phyloP scores from a whole-genome alignment of 2,797 vertebrate genomes.

The Acanthiza pusilla region DNA sequence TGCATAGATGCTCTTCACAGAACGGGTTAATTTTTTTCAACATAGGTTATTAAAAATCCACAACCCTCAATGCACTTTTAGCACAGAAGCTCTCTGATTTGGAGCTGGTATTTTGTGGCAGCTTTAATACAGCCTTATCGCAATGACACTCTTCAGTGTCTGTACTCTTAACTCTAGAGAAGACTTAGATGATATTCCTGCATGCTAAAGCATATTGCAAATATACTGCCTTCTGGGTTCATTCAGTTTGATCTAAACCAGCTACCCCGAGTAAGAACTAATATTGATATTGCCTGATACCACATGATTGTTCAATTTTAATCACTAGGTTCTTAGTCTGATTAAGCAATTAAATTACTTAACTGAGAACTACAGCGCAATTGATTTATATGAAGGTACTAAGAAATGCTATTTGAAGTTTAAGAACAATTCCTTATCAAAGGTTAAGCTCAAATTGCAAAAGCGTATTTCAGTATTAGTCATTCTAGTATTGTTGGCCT shows the following conservation, averaged over 20 bases:
- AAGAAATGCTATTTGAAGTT: constrained; percentile 53
- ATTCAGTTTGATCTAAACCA: constrained; percentile 46
- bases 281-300: constrained; percentile 27
- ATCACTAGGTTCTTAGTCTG: constrained; percentile 22
- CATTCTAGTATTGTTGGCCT: background rate
- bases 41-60: background rate
- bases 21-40: constrained; percentile 14
- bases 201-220: background rate
- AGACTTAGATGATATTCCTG: constrained; percentile 27
- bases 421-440: constrained; percentile 19
- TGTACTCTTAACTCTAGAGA: constrained; percentile 14
- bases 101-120: background rate
- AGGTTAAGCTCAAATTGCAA: background rate
- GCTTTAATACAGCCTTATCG: constrained; percentile 30
- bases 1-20: constrained; percentile 2
- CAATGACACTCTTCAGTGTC: background rate
- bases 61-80: constrained; percentile 5
- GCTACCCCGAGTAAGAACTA: constrained; percentile 42
- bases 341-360: constrained; percentile 58
- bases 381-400: constrained; percentile 21
- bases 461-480: background rate
- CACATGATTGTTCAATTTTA: constrained; percentile 24
- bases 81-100: constrained; percentile 1
- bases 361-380: constrained; percentile 41
- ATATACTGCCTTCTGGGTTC: background rate